These are phyloP conservation scores for Cyclophora punctaria DNA, from an alignment of 2,888 invertebrate species.

Conservation along the genomic window DNA sequence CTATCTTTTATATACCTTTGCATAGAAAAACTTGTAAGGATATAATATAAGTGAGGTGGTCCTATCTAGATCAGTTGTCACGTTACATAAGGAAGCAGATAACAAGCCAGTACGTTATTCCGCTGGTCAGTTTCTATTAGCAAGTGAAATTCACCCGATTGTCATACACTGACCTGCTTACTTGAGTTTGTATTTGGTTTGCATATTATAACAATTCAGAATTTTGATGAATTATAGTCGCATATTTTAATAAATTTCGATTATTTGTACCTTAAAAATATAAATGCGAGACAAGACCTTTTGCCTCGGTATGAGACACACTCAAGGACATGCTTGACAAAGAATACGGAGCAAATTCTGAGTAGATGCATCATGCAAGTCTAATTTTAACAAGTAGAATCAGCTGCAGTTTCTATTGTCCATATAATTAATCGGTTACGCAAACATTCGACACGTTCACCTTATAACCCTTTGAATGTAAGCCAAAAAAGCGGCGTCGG, in stretches of 20 bases:
- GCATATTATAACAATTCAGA: slow-evolving; percentile 9
- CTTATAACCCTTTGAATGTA: slow-evolving; percentile 63
- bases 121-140: slow-evolving; percentile 36
- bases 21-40: not conserved
- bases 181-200: slow-evolving; percentile 22
- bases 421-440: slow-evolving; percentile 31
- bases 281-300: no score
- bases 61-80: not conserved
- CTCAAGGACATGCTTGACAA: no score
- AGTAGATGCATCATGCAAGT: not conserved
- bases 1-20: no score
- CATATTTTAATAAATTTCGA: no score
- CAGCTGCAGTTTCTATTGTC: slow-evolving; percentile 21
- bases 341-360: no score
- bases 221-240: slow-evolving; percentile 4
- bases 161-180: slow-evolving; percentile 36
- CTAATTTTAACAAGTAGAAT: slow-evolving; percentile 20
- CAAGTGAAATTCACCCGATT: slow-evolving; percentile 49
- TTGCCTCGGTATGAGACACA: no score
- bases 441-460: slow-evolving; percentile 54
- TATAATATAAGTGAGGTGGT: not conserved
- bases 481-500: slow-evolving; percentile 59
- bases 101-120: slow-evolving; percentile 28
- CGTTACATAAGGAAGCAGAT: slow-evolving; percentile 20
- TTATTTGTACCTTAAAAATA: no score